Conservation (phyloP, 1,140 invertebrate genomes). For the Drosophila rhopaloa region DNA sequence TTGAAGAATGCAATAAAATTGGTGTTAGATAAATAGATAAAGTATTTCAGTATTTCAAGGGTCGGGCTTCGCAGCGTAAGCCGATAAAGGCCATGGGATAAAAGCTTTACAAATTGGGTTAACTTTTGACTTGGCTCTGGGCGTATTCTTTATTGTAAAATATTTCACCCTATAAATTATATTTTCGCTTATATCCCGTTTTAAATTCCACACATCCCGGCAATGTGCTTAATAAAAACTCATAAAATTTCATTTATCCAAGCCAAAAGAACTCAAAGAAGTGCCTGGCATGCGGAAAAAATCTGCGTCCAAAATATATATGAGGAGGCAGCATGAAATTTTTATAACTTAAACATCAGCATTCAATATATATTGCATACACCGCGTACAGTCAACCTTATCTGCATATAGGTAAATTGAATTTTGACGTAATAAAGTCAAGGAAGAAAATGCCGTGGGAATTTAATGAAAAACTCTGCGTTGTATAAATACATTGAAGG, state of each 20-base stretch:
- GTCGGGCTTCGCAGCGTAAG: conserved; percentile 4
- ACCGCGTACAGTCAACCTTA: conserved; percentile 4
- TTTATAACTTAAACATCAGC: conserved; percentile 68
- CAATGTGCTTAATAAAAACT: conserved; percentile 42
- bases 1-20: conserved; percentile 55
- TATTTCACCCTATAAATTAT: conserved; percentile 30
- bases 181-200: conserved; percentile 22
- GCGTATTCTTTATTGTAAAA: conserved; percentile 16
- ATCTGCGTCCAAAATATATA: conserved; percentile 51
- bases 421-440: conserved; percentile 69
- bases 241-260: conserved; percentile 51
- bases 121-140: conserved; percentile 16
- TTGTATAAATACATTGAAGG: conserved; percentile 1
- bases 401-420: conserved; percentile 45
- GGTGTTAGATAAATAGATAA: conserved; percentile 46
- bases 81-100: conserved; percentile 28
- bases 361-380: conserved; percentile 54
- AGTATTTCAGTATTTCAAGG: conserved; percentile 27
- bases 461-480: conserved; percentile 60
- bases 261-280: conserved; percentile 29
- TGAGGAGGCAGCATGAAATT: conserved; percentile 50
- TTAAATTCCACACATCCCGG: conserved; percentile 34
- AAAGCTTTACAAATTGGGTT: conserved; percentile 46
- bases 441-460: conserved; percentile 42
- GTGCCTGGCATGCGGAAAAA: conserved; percentile 48